Percentiles rank a stretch among this genome's conserved stretches.
These are phyloP conservation scores for Conus canariensis DNA, from an alignment of 2,888 invertebrate species.

Conservation along the genomic window DNA sequence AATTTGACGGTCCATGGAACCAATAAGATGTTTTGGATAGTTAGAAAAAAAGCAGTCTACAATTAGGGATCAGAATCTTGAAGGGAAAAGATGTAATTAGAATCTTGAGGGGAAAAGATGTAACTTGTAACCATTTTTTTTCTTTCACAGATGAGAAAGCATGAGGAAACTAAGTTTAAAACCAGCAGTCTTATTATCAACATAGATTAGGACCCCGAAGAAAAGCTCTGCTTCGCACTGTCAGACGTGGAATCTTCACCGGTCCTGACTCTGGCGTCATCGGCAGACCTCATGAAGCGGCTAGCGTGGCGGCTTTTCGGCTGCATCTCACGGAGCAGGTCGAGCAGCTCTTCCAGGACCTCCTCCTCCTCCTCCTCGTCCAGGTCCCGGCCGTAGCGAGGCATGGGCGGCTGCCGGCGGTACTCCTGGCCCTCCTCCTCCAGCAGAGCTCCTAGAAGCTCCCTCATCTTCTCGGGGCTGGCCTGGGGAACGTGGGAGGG, in stretches of 20 bases:
- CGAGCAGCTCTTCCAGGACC: background rate
- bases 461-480: slow-evolving; percentile 37
- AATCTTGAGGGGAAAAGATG: too few relatives aligned
- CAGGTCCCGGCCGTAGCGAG: slow-evolving; percentile 43
- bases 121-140: background rate
- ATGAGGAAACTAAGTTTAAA: too few relatives aligned
- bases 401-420: slow-evolving; percentile 45
- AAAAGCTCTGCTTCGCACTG: background rate
- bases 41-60: too few relatives aligned
- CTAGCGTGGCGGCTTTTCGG: background rate
- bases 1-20: too few relatives aligned
- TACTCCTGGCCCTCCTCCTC: slow-evolving; percentile 26
- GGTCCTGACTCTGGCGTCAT: background rate
- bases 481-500: background rate
- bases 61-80: too few relatives aligned
- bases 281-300: background rate
- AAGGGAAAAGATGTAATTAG: too few relatives aligned
- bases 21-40: too few relatives aligned
- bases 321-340: background rate
- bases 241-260: background rate
- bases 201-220: background rate
- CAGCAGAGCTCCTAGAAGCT: slow-evolving; percentile 15
- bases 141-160: background rate
- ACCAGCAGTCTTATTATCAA: too few relatives aligned
- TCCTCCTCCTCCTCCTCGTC: background rate